These are phyloP conservation scores for Alfaro cultratus DNA, from an alignment of 2,797 vertebrate species.

Conservation along the genomic window DNA sequence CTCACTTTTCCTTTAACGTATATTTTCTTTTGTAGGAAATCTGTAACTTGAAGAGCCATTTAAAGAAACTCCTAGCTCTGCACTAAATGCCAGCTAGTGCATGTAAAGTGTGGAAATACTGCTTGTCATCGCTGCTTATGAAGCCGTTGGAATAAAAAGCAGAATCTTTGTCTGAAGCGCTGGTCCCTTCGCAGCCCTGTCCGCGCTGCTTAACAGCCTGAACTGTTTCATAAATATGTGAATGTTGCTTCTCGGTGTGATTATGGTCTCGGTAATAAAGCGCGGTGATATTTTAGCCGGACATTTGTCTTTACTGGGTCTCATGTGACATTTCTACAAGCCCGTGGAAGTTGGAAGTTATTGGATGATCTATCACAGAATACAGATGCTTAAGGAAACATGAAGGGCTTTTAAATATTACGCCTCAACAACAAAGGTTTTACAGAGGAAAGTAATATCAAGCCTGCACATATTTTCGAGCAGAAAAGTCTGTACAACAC, in stretches of 20 bases:
- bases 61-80: background rate
- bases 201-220: background rate
- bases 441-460: background rate
- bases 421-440: background rate
- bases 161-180: background rate
- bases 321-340: background rate
- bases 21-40: background rate
- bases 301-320: background rate
- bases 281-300: background rate
- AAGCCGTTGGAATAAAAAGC: background rate
- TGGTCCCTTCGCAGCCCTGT: no score
- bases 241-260: background rate
- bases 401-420: background rate
- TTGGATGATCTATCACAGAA: background rate
- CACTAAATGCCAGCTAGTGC: background rate
- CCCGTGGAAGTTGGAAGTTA: background rate
- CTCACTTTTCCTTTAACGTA: background rate
- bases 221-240: background rate
- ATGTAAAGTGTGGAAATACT: background rate
- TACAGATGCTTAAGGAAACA: background rate
- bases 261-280: background rate
- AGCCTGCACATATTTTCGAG: background rate
- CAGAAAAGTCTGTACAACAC: background rate
- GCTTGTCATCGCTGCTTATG: background rate
- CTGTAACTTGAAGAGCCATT: background rate